Percentiles rank a stretch among this genome's conserved stretches.
phyloP scores from a whole-genome alignment of 37 sponge, comb jelly and placozoan species.

The Chondrosia reniformis region DNA sequence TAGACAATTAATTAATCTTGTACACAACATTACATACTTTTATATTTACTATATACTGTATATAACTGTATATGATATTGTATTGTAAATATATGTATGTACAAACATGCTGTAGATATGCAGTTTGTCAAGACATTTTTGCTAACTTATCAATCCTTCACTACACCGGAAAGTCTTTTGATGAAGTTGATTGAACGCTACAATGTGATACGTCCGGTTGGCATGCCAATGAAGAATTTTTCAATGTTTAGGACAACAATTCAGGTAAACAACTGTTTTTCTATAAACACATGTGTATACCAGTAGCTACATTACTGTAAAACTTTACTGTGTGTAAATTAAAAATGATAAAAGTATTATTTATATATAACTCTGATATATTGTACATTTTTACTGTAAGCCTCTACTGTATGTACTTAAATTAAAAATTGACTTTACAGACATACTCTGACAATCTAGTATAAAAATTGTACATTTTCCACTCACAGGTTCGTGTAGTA shows the following conservation, averaged over 20 bases:
- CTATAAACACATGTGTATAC: background rate
- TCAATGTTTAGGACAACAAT: constrained; percentile 74
- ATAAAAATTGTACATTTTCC: too few species aligned
- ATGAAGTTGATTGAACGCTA: constrained; percentile 89
- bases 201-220: constrained; percentile 71
- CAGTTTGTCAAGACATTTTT: constrained; percentile 93
- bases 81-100: background rate
- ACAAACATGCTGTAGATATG: constrained; percentile 79
- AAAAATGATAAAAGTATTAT: background rate
- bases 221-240: constrained; percentile 68
- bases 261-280: constrained; percentile 29
- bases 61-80: background rate
- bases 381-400: background rate
- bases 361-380: background rate
- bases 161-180: constrained; percentile 82
- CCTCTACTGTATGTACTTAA: too few species aligned
- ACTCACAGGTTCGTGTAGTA: constrained; percentile 69
- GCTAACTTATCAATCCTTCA: constrained; percentile 83
- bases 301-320: background rate
- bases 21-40: too few species aligned
- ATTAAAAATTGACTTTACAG: too few species aligned
- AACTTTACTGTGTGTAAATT: background rate
- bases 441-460: too few species aligned
- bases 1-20: too few species aligned
- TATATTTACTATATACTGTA: background rate